Base-by-base conservation (phyloP, 2,888 invertebrate genomes). In the Ferdinandea cuprea region DNA sequence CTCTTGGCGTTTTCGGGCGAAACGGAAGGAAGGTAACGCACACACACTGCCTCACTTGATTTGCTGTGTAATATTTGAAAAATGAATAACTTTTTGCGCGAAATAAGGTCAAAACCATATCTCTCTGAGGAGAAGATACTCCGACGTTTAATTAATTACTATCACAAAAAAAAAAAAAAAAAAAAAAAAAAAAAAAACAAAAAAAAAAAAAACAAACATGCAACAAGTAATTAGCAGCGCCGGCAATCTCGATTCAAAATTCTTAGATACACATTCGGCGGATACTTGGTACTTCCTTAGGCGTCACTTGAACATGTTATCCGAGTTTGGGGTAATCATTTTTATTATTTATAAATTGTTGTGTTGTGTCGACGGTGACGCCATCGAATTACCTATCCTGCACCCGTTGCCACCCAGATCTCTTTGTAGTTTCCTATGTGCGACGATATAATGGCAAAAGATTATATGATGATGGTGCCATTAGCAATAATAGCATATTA, bases 381-480 rank as follows among this genome's bases (percentile, higher is more conserved):
- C 65, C 42, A 28, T 52, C n/a, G n/a, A 46, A 52, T 19, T 30
- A 25, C 44, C 44, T 19, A 2, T 15, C 30, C 2, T 21, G 3
- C 30, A n/a, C 3, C 19, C 25, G 3, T n/a, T 9, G 13, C 40
- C 28, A 25, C 46, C 21, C 40, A 21, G n/a, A 44, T 54, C 3
- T 40, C 42, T n/a, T 54, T 54, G 63, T 65, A 48, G 56, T 73
- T 48, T 30, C 25, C 32, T 52, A n/a, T 19, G 42, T 13, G 6
- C 19, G 15, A 30, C 35, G 30, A 13, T 46, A 37, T 73, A 73
- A 73, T 73, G 40, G 63, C 46, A 25, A 56, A 65, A 65, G 37
- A 73, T 73, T 73, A 65, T 73, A 65, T 63, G 54, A 61, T 65
- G 73, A 73, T 73, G 73, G 65, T 65, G 65, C 63, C 73, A 73